phyloP scores from a whole-genome alignment of 2,113 vertebrate species.

The Mormyrus lacerda region DNA sequence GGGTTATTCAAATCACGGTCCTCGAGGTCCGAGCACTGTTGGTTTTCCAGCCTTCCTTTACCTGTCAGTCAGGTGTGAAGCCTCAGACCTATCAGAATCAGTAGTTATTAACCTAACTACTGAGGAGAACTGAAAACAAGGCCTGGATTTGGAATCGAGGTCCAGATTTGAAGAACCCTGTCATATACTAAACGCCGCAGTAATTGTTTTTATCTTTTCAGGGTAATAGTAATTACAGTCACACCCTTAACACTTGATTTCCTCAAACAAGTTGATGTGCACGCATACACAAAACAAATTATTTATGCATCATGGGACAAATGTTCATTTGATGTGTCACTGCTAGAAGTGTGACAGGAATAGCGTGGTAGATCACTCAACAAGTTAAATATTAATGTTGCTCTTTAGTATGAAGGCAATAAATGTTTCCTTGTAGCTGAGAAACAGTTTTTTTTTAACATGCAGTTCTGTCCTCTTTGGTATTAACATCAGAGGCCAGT shows the following conservation, averaged over 20 bases:
- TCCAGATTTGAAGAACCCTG: too few species aligned
- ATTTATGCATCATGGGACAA: conserved; percentile 7
- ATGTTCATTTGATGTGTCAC: conserved; percentile 9
- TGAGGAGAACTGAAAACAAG: too few species aligned
- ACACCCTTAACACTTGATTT: conserved; percentile 7
- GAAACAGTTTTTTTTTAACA: not conserved
- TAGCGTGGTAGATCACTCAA: not conserved
- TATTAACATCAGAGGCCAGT: not conserved
- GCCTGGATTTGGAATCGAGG: too few species aligned
- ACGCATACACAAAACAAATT: conserved; percentile 5
- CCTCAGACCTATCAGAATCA: too few species aligned
- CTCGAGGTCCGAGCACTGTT: too few species aligned
- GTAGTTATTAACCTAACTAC: too few species aligned
- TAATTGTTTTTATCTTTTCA: conserved; percentile 10
- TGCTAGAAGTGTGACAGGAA: not conserved
- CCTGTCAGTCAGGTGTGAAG: too few species aligned
- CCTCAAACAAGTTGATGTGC: not conserved
- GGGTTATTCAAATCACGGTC: too few species aligned
- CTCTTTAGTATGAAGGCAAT: not conserved
- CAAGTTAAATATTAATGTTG: not conserved
- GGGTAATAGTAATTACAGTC: conserved; percentile 1
- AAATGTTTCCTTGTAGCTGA: not conserved
- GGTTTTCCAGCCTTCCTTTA: too few species aligned
- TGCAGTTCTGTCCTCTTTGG: not conserved
- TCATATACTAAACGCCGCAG: not conserved